Evolutionary conservation across 2,797 vertebrate species (phyloP).

Genomic region (Gambelia wislizenii): DNA sequence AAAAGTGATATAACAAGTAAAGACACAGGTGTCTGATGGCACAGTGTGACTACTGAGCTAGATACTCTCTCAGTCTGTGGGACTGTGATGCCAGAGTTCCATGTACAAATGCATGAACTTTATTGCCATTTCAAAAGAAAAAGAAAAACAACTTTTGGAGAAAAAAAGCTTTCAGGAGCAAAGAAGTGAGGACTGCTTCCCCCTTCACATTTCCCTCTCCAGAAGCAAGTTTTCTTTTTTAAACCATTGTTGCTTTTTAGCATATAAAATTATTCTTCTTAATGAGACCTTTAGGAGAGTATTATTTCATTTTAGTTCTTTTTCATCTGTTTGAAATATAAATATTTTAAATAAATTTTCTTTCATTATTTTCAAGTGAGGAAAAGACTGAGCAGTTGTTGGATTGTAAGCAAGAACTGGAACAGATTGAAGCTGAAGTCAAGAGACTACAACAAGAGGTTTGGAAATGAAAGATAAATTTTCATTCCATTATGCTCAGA

Average conservation of each 20-base stretch:
- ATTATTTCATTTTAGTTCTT: background rate
- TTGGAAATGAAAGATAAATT: constrained; percentile 39
- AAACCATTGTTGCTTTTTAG: background rate
- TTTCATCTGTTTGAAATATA: background rate
- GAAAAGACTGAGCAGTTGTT: constrained; percentile 97
- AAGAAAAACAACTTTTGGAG: background rate
- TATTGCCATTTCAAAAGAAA: background rate
- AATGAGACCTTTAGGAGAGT: background rate
- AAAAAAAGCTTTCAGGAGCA: background rate
- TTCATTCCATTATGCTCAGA: background rate
- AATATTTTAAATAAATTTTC: constrained; percentile 33
- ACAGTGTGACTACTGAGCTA: background rate
- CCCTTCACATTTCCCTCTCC: no score
- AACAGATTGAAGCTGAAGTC: constrained; percentile 91
- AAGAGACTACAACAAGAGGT: constrained; percentile 97
- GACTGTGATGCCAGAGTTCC: background rate
- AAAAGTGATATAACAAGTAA: background rate
- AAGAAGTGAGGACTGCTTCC: background rate
- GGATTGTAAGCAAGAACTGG: constrained; percentile 95
- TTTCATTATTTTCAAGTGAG: constrained; percentile 83
- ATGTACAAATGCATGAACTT: background rate
- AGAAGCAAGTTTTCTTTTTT: no score
- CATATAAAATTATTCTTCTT: background rate
- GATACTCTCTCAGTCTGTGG: background rate
- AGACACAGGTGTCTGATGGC: background rate